Evolutionary conservation across 2,113 vertebrate genomes (phyloP).

Genomic region (Cyprinodon brontotheroides): DNA sequence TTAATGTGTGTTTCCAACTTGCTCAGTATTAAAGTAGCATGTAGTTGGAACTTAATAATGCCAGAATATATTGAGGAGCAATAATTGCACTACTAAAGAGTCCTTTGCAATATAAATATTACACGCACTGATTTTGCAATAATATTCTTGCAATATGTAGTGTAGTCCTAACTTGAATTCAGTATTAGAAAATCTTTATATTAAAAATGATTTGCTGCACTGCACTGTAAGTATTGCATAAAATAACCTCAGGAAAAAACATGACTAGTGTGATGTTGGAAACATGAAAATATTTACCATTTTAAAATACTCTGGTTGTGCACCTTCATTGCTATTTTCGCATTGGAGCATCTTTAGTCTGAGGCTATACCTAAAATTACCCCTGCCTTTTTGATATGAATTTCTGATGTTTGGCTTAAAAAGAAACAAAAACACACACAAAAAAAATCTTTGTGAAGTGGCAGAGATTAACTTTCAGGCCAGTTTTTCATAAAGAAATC

Average conservation of each 20-base stretch:
- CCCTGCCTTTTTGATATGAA: not conserved
- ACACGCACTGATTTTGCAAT: too few relatives aligned
- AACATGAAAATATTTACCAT: not conserved
- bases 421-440: not conserved
- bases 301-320: not conserved
- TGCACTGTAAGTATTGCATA: not conserved
- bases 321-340: not conserved
- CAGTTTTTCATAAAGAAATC: not conserved
- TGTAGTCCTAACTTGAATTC: not conserved
- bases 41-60: too few relatives aligned
- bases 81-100: too few relatives aligned
- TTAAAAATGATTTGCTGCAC: too few relatives aligned
- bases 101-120: too few relatives aligned
- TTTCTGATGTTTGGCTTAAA: not conserved
- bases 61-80: too few relatives aligned
- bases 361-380: not conserved
- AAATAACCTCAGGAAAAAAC: not conserved
- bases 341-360: not conserved
- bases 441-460: not conserved
- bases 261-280: not conserved
- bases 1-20: too few relatives aligned
- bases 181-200: not conserved
- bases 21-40: too few relatives aligned
- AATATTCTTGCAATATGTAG: too few relatives aligned
- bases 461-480: not conserved